Conservation (phyloP, 2,888 invertebrate genomes). For the Ectobius pallidus region DNA sequence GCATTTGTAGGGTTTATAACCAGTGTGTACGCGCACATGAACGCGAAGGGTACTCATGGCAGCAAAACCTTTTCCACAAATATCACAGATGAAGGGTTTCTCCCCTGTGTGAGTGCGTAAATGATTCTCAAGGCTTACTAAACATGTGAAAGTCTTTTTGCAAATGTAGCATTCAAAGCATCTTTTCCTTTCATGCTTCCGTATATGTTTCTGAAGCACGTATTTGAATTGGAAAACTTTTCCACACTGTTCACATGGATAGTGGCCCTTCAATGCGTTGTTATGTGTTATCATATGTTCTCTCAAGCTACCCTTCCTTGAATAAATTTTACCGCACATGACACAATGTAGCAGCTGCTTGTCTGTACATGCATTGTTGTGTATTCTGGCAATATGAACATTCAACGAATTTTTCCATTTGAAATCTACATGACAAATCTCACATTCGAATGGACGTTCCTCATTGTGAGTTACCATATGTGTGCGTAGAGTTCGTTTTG, state of each 20-base stretch:
- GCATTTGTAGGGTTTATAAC: not conserved
- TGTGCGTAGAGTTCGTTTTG: not conserved
- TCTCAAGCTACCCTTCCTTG: conserved; percentile 53
- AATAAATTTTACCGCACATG: conserved; percentile 21
- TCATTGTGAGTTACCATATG: conserved; percentile 3
- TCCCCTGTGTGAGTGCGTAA: conserved; percentile 15
- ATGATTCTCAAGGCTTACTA: not conserved
- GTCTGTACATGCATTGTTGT: too few relatives aligned
- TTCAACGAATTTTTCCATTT: conserved; percentile 46
- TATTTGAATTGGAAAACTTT: not conserved
- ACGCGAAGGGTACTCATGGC: not conserved
- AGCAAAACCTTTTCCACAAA: not conserved
- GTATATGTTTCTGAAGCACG: not conserved
- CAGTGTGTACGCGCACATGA: not conserved
- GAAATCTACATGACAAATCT: conserved; percentile 49
- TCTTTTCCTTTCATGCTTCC: not conserved
- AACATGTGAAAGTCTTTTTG: not conserved
- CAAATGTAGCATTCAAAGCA: not conserved
- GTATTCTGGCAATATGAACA: not conserved
- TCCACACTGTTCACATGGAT: not conserved
- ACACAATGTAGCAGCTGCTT: not conserved
- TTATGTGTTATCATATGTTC: conserved; percentile 34
- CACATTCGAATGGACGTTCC: conserved; percentile 52
- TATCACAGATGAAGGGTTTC: not conserved
- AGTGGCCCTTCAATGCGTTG: not conserved